phyloP scores from a whole-genome alignment of 2,797 vertebrate species.

The Tapera naevia region DNA sequence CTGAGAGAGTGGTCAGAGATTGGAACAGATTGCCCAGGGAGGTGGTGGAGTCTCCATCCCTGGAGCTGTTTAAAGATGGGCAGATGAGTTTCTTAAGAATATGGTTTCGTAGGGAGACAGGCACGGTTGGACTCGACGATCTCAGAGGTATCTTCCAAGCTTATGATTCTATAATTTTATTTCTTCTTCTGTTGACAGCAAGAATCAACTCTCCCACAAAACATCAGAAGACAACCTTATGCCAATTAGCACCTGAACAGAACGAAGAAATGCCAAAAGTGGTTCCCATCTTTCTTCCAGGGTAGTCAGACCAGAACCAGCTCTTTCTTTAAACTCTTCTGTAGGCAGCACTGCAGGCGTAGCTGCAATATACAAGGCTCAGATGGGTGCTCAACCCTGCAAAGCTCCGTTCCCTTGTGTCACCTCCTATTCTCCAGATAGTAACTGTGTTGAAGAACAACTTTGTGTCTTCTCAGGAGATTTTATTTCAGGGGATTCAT shows the following conservation, averaged over 20 bases:
- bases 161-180: no score
- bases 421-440: background rate
- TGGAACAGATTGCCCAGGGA: no score
- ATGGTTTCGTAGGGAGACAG: no score
- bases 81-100: no score
- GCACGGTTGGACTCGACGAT: no score
- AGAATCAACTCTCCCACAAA: background rate
- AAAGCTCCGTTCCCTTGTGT: accelerated
- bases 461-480: background rate
- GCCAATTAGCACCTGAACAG: accelerated
- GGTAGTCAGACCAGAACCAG: accelerated
- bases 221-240: accelerated
- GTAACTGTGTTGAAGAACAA: background rate
- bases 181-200: background rate
- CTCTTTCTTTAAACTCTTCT: background rate
- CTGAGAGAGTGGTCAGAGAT: no score
- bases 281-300: background rate
- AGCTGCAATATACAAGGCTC: background rate
- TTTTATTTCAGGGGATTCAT: background rate
- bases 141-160: no score
- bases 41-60: no score
- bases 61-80: no score
- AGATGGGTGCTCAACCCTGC: accelerated
- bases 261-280: background rate
- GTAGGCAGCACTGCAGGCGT: accelerated